Conservation (phyloP, 2,797 vertebrate genomes). For the Anguilla obscura region DNA sequence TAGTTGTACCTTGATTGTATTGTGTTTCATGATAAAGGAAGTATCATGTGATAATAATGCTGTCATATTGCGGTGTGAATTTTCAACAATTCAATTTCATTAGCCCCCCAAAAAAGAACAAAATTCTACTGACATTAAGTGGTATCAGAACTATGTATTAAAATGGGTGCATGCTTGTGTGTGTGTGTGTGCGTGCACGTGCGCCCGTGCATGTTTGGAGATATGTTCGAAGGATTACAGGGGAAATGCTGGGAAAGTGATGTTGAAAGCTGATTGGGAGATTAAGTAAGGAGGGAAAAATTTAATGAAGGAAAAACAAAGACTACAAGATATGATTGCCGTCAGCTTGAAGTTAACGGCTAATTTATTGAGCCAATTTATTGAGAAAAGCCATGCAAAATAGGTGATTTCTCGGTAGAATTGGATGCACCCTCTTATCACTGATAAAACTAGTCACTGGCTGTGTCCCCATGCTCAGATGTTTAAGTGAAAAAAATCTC, state of each 20-base stretch:
- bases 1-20: neutral
- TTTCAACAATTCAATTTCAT: neutral
- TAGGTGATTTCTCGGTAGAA: neutral
- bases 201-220: neutral
- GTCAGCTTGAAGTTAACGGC: neutral
- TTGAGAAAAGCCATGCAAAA: neutral
- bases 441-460: neutral
- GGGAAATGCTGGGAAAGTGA: neutral
- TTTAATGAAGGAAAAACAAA: neutral
- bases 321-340: neutral
- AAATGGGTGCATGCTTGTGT: neutral
- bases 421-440: neutral
- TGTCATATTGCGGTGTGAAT: neutral
- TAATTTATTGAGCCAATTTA: neutral
- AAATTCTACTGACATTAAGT: neutral
- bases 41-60: neutral
- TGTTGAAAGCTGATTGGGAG: neutral
- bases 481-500: neutral
- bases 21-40: neutral
- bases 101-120: neutral
- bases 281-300: neutral
- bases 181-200: neutral
- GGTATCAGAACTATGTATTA: neutral
- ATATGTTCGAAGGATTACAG: neutral
- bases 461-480: neutral